Conservation (phyloP, 2,888 invertebrate genomes). For the Chaetogeoica ovagalla region DNA sequence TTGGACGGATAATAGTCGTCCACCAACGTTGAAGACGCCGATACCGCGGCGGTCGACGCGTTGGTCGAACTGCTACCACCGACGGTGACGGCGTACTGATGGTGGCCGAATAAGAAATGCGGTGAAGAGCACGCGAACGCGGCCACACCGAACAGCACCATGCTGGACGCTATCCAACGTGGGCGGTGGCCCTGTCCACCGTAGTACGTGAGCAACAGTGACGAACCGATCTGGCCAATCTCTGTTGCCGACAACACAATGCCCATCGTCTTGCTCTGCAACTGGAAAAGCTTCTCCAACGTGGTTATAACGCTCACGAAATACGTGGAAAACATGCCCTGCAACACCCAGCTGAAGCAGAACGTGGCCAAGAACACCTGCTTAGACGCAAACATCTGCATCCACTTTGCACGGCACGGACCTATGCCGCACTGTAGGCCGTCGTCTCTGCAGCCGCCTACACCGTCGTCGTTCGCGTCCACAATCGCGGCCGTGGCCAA, state of each 20-base stretch:
- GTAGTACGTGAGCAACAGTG: slow-evolving; percentile 82
- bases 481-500: neutral
- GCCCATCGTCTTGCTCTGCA: slow-evolving; percentile 88
- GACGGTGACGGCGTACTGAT: slow-evolving; percentile 59
- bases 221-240: slow-evolving; percentile 89
- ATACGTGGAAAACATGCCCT: slow-evolving; percentile 91
- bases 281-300: slow-evolving; percentile 87
- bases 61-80: neutral
- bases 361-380: slow-evolving; percentile 87
- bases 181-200: slow-evolving; percentile 91
- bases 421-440: slow-evolving; percentile 78
- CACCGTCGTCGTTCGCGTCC: neutral
- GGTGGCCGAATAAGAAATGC: slow-evolving; percentile 81
- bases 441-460: slow-evolving; percentile 56
- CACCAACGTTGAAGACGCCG: no score
- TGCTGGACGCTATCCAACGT: slow-evolving; percentile 88
- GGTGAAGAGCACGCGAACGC: slow-evolving; percentile 85
- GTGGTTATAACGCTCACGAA: slow-evolving; percentile 93
- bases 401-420: slow-evolving; percentile 74
- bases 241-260: slow-evolving; percentile 88
- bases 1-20: slow-evolving; percentile 13
- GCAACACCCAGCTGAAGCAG: slow-evolving; percentile 79
- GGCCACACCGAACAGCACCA: slow-evolving; percentile 83
- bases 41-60: neutral
- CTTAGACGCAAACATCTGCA: slow-evolving; percentile 83